Conservation (phyloP, 2,113 vertebrate species). For the Osmerus mordax region DNA sequence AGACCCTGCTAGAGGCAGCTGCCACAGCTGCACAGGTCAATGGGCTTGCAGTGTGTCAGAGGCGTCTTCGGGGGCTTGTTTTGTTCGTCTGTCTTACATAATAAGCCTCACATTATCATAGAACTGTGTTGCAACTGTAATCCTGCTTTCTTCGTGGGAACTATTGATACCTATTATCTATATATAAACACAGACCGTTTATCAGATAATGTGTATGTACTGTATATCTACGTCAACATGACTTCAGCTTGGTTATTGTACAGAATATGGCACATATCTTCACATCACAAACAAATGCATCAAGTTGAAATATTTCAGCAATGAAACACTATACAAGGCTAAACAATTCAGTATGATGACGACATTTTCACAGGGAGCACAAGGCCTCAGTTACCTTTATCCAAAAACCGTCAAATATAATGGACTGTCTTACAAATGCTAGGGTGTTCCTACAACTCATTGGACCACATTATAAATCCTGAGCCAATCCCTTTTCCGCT, state of each 20-base stretch:
- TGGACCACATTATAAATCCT: not conserved
- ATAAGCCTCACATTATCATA: conserved; percentile 34
- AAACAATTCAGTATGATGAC: conserved; percentile 23
- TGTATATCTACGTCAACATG: conserved; percentile 30
- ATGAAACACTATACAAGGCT: conserved; percentile 27
- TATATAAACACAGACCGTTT: not conserved
- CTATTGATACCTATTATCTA: conserved; percentile 20
- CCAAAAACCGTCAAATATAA: conserved; percentile 3
- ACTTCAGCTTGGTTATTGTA: conserved; percentile 6
- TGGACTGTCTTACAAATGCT: not conserved
- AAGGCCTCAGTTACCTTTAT: conserved; percentile 8
- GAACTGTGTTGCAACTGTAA: conserved; percentile 34
- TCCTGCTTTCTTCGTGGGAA: conserved; percentile 32
- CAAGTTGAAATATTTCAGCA: conserved; percentile 28
- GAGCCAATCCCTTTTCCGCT: conserved; percentile 1
- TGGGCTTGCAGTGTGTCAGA: conserved; percentile 4
- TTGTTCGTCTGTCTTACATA: conserved; percentile 20
- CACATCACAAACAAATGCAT: conserved; percentile 32
- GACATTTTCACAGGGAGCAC: conserved; percentile 33
- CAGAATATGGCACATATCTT: conserved; percentile 59
- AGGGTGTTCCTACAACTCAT: conserved; percentile 5
- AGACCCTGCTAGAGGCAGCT: conserved; percentile 21
- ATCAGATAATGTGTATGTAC: conserved; percentile 31
- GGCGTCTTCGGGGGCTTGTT: conserved; percentile 17
- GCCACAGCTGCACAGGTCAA: conserved; percentile 4